Conservation (phyloP, 2,113 vertebrate species). For the Stercorarius parasiticus region DNA sequence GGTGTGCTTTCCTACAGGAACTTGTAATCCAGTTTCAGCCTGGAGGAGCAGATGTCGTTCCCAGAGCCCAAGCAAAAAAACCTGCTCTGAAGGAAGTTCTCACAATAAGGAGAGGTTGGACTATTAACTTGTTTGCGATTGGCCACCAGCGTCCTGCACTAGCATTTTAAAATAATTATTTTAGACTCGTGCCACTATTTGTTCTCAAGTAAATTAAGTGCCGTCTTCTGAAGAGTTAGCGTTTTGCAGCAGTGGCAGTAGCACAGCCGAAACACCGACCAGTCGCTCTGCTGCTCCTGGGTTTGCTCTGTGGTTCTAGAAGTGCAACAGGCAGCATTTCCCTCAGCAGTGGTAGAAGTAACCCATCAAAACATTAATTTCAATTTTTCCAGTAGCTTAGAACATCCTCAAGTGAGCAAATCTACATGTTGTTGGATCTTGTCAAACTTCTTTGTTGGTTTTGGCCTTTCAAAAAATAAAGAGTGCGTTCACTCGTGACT, state of each 20-base stretch:
- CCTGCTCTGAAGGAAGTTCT: background rate
- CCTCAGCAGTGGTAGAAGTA: background rate
- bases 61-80: background rate
- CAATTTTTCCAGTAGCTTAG: background rate
- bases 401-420: background rate
- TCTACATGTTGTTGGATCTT: background rate
- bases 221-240: background rate
- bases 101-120: background rate
- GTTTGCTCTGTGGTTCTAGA: background rate
- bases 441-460: background rate
- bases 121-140: background rate
- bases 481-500: fast-evolving
- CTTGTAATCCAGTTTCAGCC: background rate
- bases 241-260: background rate
- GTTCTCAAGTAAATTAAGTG: background rate
- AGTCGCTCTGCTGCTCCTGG: background rate
- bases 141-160: background rate
- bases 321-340: background rate
- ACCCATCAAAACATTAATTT: background rate
- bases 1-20: background rate
- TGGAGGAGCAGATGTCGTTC: background rate
- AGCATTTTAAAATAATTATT: background rate
- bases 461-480: background rate
- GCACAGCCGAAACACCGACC: background rate
- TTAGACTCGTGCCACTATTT: background rate